Evolutionary conservation across 2,797 vertebrate species (phyloP).

Genomic region (Argya squamiceps): DNA sequence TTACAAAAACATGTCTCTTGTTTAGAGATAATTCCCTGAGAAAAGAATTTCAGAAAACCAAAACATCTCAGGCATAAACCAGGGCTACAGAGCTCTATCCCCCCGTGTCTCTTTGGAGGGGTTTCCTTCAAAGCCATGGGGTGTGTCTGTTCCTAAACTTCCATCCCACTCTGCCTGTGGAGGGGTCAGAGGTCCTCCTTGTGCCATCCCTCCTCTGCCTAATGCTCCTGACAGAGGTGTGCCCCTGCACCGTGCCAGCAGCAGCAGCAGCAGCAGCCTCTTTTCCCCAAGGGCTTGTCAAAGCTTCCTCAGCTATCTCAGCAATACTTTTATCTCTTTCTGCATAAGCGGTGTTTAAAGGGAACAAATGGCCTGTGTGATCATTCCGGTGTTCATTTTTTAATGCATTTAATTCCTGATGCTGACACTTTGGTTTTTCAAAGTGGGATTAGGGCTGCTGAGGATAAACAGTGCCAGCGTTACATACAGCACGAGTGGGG

Average conservation of each 20-base stretch:
- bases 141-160: neutral
- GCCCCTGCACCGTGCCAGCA: fast-evolving
- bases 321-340: neutral
- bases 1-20: too few relatives aligned
- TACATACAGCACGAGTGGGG: neutral
- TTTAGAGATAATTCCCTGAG: too few relatives aligned
- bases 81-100: neutral
- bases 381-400: neutral
- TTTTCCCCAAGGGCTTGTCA: neutral
- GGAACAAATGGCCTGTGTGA: neutral
- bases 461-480: neutral
- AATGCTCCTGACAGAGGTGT: neutral
- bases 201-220: fast-evolving
- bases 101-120: neutral
- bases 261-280: neutral
- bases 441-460: neutral
- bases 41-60: too few relatives aligned
- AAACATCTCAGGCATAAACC: too few relatives aligned
- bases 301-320: neutral
- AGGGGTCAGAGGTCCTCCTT: neutral
- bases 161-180: neutral
- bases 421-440: constrained; percentile 18
- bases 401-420: constrained; percentile 5
- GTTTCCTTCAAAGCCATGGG: neutral
- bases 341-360: neutral